Base-by-base conservation (phyloP, 2,888 invertebrate species). In the Apotomis turbidana region DNA sequence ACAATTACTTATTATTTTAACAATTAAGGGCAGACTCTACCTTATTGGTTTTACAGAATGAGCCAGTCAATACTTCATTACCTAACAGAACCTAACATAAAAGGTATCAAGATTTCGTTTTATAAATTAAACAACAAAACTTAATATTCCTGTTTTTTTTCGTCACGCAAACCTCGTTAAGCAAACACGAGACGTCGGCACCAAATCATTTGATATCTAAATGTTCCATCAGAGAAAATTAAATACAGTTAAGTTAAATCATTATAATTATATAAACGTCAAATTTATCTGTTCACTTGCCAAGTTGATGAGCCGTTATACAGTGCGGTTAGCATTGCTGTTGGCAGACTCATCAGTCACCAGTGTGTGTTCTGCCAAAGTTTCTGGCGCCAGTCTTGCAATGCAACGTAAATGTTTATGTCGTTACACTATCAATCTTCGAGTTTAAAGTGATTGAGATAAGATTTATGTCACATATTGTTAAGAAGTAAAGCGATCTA, bases 301-400 rank as follows among this genome's bases (percentile, higher is more conserved):
- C 62, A 70, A 70, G 12, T 62, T 13, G 68, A 64, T 52, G 13
- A 51, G 49, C 57, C 51, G 44, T 54, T 46, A 68, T 55, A 36
- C 44, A 46, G 12, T 1, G 68, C 51, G 36, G 55, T 51, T 41
- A 66, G 62, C 49, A 15, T 36, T 55, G 41, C 44, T 67, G 49
- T 71, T 67, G 71, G 62, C 68, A 59, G 27, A 27, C 27, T 27
- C 27, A 27, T 27, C 27, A 41, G 55, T 55, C 12, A 55, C n/a
- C 51, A 58, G 15, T n/a, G 15, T 9, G 27, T 8, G 44, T 10
- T 3, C 36, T 71, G 71, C 71, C 71, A 71, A 71, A 58, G 3
- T 57, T 9, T 36, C 58, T 63, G 68, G 72, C 68, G 72, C 72
- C 68, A 58, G 46, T 61, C 59, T 5, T 55, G 69, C 54, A 61